These are phyloP conservation scores for Pantherophis guttatus DNA, from an alignment of 2,113 vertebrate genomes.

Conservation along the genomic window DNA sequence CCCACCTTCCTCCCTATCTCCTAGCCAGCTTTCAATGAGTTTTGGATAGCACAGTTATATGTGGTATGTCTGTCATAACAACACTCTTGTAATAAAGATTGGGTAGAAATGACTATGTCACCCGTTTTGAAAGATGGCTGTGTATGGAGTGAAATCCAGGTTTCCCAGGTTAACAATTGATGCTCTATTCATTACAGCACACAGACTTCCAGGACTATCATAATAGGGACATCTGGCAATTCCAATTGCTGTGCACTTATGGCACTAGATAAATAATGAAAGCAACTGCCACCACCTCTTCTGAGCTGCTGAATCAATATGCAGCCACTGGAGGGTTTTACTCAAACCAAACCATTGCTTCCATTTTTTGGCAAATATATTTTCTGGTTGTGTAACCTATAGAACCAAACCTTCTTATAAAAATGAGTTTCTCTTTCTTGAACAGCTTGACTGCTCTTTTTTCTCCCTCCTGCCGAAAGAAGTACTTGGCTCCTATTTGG, in stretches of 20 bases:
- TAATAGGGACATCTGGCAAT: neutral
- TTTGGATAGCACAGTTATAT: neutral
- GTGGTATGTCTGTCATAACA: neutral
- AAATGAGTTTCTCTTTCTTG: neutral
- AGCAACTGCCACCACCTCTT: slow-evolving; percentile 16
- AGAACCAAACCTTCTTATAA: slow-evolving; percentile 32
- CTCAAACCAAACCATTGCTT: slow-evolving; percentile 40
- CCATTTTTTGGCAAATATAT: slow-evolving; percentile 35
- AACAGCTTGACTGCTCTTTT: slow-evolving; percentile 21
- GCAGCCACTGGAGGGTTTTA: slow-evolving; percentile 31
- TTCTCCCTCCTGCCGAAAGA: neutral
- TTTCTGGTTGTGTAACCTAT: slow-evolving; percentile 21
- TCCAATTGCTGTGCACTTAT: neutral
- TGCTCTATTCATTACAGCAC: neutral
- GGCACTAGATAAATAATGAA: neutral
- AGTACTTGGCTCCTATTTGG: slow-evolving; percentile 34
- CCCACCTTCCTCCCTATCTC: neutral
- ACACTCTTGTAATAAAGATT: neutral
- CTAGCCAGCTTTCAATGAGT: neutral
- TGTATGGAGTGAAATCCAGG: neutral
- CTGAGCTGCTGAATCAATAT: slow-evolving; percentile 30
- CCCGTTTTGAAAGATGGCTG: neutral
- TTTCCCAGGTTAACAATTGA: neutral
- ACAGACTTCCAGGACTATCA: neutral
- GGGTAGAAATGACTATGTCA: neutral